Evolutionary conservation across 1,140 invertebrate genomes (phyloP).

Genomic region (Danaus plexippus): DNA sequence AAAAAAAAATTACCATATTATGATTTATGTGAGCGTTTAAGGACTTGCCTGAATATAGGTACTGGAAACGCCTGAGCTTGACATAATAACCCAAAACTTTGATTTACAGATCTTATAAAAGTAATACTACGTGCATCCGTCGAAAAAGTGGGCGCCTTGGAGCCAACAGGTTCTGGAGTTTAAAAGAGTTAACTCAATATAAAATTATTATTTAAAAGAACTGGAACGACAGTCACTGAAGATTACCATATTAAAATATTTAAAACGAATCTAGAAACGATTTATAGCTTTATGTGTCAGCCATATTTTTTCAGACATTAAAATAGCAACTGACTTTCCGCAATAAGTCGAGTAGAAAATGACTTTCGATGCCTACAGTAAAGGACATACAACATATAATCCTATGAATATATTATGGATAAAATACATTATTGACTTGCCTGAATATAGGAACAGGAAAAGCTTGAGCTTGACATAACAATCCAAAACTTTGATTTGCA

Average conservation of each 20-base stretch:
- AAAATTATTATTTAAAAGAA: too few relatives aligned
- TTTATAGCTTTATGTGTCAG: too few relatives aligned
- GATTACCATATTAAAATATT: too few relatives aligned
- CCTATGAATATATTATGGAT: background rate
- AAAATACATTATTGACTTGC: constrained; percentile 66
- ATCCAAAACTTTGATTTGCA: constrained; percentile 55
- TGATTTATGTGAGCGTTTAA: too few relatives aligned
- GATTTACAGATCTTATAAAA: constrained; percentile 63
- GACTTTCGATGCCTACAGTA: too few relatives aligned
- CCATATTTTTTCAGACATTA: too few relatives aligned
- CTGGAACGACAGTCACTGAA: too few relatives aligned
- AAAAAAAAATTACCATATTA: too few relatives aligned
- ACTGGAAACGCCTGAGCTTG: constrained; percentile 83
- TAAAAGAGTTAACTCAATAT: constrained; percentile 20
- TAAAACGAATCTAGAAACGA: too few relatives aligned
- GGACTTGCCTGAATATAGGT: constrained; percentile 79
- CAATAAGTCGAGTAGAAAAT: too few relatives aligned
- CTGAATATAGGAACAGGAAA: constrained; percentile 81
- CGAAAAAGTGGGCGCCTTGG: constrained; percentile 77
- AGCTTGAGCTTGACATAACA: constrained; percentile 85
- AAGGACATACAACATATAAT: constrained; percentile 8
- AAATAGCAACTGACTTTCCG: too few relatives aligned
- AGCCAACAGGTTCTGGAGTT: constrained; percentile 78
- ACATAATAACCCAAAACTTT: constrained; percentile 74
- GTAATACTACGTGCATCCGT: constrained; percentile 76